phyloP scores from a whole-genome alignment of 2,888 invertebrate species.

The Torymus tubicola region DNA sequence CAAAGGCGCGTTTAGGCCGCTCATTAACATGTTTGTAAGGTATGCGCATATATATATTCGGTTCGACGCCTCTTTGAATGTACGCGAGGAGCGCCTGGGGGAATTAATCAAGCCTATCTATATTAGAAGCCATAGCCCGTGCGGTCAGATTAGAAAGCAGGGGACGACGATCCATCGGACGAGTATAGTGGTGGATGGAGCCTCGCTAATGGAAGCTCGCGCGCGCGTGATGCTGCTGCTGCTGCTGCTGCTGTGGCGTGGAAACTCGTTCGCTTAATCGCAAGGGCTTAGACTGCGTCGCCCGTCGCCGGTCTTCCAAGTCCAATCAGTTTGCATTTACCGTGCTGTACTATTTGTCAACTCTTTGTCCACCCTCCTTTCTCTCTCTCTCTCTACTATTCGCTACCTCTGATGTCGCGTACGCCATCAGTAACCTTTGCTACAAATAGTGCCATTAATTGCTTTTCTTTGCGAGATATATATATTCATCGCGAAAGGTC shows the following conservation, averaged over 20 bases:
- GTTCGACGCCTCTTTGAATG: neutral
- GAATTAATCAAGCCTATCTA: slow-evolving; percentile 73
- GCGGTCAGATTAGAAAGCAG: slow-evolving; percentile 72
- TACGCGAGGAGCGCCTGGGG: slow-evolving; percentile 50
- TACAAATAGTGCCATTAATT: slow-evolving; percentile 11
- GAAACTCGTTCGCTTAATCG: slow-evolving; percentile 49
- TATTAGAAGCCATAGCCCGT: slow-evolving; percentile 71
- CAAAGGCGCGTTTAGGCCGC: too few species aligned
- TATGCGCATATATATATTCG: neutral
- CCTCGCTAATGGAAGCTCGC: slow-evolving; percentile 60
- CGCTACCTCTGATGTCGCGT: neutral
- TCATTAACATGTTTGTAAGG: neutral
- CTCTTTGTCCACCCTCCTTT: neutral
- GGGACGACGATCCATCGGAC: neutral
- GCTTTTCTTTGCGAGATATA: too few species aligned
- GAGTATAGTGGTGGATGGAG: slow-evolving; percentile 45
- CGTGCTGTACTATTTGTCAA: slow-evolving; percentile 43
- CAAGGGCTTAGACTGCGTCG: slow-evolving; percentile 29
- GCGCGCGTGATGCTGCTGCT: neutral
- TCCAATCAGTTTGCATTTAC: slow-evolving; percentile 51
- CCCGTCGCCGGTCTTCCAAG: slow-evolving; percentile 5
- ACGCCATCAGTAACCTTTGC: slow-evolving; percentile 19
- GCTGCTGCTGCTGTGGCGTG: neutral
- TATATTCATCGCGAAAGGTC: too few species aligned
- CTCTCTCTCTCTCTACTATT: neutral